Conservation (phyloP, 1,140 invertebrate species). For the Drosophila varians region DNA sequence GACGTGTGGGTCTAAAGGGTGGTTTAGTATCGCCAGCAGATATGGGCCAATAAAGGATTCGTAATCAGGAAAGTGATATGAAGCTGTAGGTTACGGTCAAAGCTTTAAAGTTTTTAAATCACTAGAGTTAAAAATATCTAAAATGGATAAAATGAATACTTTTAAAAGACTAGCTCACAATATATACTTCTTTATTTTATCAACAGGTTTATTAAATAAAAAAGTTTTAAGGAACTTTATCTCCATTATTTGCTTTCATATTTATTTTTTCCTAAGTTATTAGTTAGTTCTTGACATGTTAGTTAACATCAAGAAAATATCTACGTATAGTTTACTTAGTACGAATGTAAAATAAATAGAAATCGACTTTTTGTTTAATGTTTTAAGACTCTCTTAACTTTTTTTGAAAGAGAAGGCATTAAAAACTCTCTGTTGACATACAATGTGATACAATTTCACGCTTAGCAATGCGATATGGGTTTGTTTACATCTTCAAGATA, state of each 20-base stretch:
- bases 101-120: not conserved
- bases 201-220: too few relatives aligned
- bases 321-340: not conserved
- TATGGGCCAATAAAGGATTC: not conserved
- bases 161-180: too few relatives aligned
- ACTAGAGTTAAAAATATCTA: too few relatives aligned
- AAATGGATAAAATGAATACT: too few relatives aligned
- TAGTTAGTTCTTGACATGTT: too few relatives aligned
- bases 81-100: not conserved
- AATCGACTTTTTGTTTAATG: not conserved
- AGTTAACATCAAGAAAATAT: not conserved
- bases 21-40: not conserved
- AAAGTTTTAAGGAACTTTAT: too few relatives aligned
- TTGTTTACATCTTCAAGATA: not conserved
- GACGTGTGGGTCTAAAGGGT: conserved; percentile 57
- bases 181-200: too few relatives aligned
- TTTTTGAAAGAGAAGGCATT: not conserved
- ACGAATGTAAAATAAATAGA: not conserved
- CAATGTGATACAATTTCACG: not conserved
- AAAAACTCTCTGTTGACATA: conserved; percentile 10
- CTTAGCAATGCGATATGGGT: not conserved
- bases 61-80: conserved; percentile 2
- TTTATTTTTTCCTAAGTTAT: too few relatives aligned
- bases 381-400: not conserved
- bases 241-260: too few relatives aligned